phyloP scores from a whole-genome alignment of 2,113 vertebrate species.

The Terrapene triunguis region DNA sequence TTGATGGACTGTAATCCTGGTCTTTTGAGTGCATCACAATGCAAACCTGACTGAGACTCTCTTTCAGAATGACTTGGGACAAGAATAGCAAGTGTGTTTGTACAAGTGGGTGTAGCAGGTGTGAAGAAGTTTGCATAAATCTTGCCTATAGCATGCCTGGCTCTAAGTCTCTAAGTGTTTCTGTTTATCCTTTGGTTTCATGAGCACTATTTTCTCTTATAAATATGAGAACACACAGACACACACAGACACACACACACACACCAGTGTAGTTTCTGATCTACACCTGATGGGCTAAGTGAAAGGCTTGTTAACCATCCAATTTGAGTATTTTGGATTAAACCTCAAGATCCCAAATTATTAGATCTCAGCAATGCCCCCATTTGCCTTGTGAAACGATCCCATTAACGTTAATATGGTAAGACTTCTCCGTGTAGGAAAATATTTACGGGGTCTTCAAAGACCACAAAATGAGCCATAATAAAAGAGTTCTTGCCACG shows the following conservation, averaged over 20 bases:
- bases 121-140: constrained; percentile 64
- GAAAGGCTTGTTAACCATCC: constrained; percentile 9
- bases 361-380: constrained; percentile 23
- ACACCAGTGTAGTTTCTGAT: neutral
- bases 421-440: constrained; percentile 44
- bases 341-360: neutral
- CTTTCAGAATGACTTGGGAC: neutral
- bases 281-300: constrained; percentile 14
- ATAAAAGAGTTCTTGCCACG: constrained; percentile 68
- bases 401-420: constrained; percentile 49
- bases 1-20: constrained; percentile 15
- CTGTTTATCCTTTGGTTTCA: constrained; percentile 59
- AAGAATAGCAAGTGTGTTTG: constrained; percentile 64
- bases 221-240: constrained; percentile 5
- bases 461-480: constrained; percentile 73
- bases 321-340: neutral
- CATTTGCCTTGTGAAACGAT: constrained; percentile 22
- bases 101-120: constrained; percentile 21
- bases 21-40: neutral
- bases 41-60: constrained; percentile 50
- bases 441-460: constrained; percentile 82
- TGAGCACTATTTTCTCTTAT: constrained; percentile 50
- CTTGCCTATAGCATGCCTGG: constrained; percentile 51
- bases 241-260: neutral
- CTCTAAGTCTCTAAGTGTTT: constrained; percentile 55